Evolutionary conservation across 1,140 invertebrate genomes (phyloP).

Genomic region (Pinna nobilis): DNA sequence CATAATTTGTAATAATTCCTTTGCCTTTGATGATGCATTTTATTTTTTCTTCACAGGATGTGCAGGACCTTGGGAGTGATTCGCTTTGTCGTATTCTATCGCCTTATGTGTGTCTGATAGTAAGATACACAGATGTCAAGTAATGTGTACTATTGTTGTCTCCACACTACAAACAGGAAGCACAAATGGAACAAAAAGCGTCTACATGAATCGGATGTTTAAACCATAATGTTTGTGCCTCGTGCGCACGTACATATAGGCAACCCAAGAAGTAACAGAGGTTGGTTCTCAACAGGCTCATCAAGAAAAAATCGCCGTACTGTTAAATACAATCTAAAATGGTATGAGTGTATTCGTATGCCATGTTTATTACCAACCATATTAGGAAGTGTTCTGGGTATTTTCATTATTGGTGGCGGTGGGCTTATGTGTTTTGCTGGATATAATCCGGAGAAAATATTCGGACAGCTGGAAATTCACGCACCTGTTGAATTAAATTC

Average conservation of each 20-base stretch:
- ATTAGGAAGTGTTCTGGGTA: constrained; percentile 46
- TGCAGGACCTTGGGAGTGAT: too few species aligned
- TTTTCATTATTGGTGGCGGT: constrained; percentile 45
- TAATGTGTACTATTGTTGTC: constrained; percentile 9
- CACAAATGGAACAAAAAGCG: constrained; percentile 22
- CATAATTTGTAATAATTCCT: too few species aligned
- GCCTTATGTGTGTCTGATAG: too few species aligned
- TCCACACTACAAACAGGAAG: constrained; percentile 6
- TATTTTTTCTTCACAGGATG: too few species aligned
- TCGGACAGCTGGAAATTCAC: constrained; percentile 34
- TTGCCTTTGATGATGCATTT: too few species aligned
- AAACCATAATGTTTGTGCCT: constrained; percentile 49
- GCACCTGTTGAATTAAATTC: constrained; percentile 4
- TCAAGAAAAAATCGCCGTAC: constrained; percentile 19
- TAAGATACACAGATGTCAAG: constrained; percentile 19
- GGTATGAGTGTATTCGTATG: constrained; percentile 54
- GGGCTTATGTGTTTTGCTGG: constrained; percentile 42
- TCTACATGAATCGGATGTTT: constrained; percentile 26
- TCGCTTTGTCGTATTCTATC: too few species aligned
- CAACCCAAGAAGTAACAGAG: constrained; percentile 21
- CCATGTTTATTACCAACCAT: constrained; percentile 57
- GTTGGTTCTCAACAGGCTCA: constrained; percentile 16
- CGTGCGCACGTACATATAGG: constrained; percentile 50
- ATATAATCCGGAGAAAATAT: constrained; percentile 43
- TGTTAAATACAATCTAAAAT: constrained; percentile 41